A percentile compares a stretch with the other conserved stretches of the same genome.
Conservation (phyloP, 2,797 vertebrate species). For the Rhabdophis nuchalis region DNA sequence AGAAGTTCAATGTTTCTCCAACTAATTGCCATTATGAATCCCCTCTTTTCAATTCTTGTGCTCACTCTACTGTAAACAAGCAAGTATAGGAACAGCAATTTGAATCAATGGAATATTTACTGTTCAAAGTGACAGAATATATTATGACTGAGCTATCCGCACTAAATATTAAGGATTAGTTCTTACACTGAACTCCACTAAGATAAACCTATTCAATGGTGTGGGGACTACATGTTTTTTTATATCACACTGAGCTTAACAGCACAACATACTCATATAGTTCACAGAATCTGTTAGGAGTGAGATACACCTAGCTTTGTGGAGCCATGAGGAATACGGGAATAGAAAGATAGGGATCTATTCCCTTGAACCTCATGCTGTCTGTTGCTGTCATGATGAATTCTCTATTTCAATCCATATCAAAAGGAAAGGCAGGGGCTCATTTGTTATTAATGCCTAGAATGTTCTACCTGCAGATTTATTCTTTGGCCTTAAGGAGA, state of each 20-base stretch:
- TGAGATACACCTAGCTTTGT: background rate
- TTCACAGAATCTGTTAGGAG: background rate
- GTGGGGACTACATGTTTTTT: background rate
- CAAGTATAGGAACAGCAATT: background rate
- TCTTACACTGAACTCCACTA: background rate
- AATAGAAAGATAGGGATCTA: background rate
- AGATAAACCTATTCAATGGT: background rate
- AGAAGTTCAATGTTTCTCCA: background rate
- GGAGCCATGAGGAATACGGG: background rate
- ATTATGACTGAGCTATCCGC: background rate
- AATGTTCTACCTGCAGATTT: background rate
- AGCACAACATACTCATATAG: background rate
- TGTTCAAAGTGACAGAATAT: background rate
- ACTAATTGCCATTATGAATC: background rate
- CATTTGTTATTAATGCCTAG: background rate
- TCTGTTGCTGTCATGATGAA: background rate
- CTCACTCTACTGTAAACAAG: background rate
- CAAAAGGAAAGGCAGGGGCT: background rate
- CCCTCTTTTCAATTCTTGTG: background rate
- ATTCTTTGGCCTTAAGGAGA: background rate
- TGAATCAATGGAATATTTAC: background rate
- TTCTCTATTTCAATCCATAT: background rate
- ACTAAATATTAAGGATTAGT: background rate
- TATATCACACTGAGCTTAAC: background rate
- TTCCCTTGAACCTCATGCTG: background rate